Evolutionary conservation across 2,888 invertebrate species (phyloP).

Genomic region (Drosophila tanythrix): DNA sequence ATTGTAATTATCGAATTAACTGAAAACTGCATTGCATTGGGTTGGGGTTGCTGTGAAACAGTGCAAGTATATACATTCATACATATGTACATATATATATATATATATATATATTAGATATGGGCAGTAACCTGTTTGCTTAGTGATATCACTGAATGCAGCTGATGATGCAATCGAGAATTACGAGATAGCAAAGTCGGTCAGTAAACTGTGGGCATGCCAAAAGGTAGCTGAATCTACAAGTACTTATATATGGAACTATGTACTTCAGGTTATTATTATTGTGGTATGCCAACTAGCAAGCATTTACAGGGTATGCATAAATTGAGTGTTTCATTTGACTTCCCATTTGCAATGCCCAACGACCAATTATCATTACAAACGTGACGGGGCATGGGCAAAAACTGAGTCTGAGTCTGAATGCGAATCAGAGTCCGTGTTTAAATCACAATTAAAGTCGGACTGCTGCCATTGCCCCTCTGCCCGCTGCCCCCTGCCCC

Average conservation of each 20-base stretch:
- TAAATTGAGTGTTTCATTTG: background rate
- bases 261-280: background rate
- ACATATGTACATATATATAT: background rate
- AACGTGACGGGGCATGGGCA: conserved; percentile 1
- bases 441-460: background rate
- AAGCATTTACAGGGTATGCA: background rate
- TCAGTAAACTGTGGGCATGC: conserved; percentile 13
- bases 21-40: background rate
- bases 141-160: conserved; percentile 4
- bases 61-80: background rate
- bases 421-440: background rate
- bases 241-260: background rate
- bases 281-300: background rate
- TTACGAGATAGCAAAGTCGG: conserved; percentile 35
- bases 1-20: background rate
- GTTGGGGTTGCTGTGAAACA: background rate
- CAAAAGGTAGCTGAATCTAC: background rate
- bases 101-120: background rate
- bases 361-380: background rate
- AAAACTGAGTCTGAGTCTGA: background rate
- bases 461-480: background rate
- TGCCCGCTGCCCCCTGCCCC: background rate
- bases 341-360: background rate
- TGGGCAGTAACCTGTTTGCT: background rate
- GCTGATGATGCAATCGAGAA: conserved; percentile 34